These are phyloP conservation scores for Sinotaia quadrata DNA, from an alignment of 2,888 invertebrate genomes.

Conservation along the genomic window DNA sequence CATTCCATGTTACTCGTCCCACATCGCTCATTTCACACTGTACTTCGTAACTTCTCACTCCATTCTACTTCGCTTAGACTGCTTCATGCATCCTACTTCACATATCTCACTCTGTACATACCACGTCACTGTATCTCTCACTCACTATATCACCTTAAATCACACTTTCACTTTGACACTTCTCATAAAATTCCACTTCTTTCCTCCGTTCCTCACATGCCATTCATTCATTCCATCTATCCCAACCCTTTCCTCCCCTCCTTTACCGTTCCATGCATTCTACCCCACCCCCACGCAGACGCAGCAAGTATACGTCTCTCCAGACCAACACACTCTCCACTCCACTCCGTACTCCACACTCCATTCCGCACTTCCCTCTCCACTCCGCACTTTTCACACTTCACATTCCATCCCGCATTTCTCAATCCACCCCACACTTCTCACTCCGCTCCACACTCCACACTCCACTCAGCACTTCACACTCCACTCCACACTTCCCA, in stretches of 20 bases:
- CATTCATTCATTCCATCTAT: no score
- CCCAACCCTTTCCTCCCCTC: not conserved
- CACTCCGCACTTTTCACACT: not conserved
- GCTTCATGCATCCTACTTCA: no score
- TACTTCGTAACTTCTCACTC: not conserved
- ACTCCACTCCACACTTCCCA: no score
- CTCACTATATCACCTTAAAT: not conserved
- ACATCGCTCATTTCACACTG: not conserved
- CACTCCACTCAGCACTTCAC: no score
- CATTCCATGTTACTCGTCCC: not conserved
- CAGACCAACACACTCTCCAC: not conserved
- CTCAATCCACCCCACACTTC: not conserved
- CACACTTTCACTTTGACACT: constrained; percentile 3
- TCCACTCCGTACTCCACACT: not conserved
- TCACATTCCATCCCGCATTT: not conserved
- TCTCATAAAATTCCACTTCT: no score
- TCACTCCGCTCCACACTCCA: no score
- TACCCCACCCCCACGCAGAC: not conserved
- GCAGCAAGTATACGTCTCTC: not conserved
- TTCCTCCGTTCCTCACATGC: no score
- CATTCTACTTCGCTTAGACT: not conserved
- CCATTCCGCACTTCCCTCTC: not conserved
- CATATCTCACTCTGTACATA: not conserved
- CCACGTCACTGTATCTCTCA: no score
- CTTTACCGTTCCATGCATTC: not conserved